Conservation (phyloP, 2,113 vertebrate species). For the Plectropomus leopardus region DNA sequence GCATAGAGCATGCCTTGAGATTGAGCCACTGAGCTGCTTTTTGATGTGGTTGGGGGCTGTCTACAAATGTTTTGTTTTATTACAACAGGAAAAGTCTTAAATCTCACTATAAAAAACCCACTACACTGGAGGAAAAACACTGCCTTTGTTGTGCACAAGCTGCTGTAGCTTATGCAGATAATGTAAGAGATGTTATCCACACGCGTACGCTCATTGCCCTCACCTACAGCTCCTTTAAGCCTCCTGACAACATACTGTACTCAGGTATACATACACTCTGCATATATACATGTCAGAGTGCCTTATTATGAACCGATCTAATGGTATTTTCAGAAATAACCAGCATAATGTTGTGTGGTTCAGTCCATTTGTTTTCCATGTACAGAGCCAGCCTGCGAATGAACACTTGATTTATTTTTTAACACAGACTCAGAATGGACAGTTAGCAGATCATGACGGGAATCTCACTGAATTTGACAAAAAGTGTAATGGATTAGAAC, state of each 20-base stretch:
- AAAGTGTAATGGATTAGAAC: too few species aligned
- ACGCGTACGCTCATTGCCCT: background rate
- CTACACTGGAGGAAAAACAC: background rate
- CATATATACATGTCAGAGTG: slow-evolving; percentile 17
- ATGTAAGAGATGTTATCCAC: background rate
- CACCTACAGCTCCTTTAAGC: background rate
- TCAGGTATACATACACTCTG: slow-evolving; percentile 13
- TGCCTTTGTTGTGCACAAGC: background rate
- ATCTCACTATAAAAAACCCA: too few species aligned
- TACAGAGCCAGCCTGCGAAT: too few species aligned
- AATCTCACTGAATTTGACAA: too few species aligned
- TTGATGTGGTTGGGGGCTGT: background rate
- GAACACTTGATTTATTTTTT: too few species aligned
- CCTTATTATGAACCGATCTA: background rate
- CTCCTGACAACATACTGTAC: slow-evolving; percentile 8
- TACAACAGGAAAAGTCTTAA: background rate
- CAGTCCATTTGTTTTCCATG: too few species aligned
- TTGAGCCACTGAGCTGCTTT: background rate
- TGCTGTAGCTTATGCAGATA: background rate
- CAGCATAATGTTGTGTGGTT: too few species aligned
- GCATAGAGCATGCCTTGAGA: background rate
- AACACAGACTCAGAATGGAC: too few species aligned
- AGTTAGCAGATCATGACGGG: too few species aligned
- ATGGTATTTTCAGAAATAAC: too few species aligned
- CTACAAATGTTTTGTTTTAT: background rate